A percentile compares a stretch with the other conserved stretches of the same genome.
These are phyloP conservation scores for Armadillidium nasatum DNA, from an alignment of 1,140 invertebrate species.

Conservation along the genomic window DNA sequence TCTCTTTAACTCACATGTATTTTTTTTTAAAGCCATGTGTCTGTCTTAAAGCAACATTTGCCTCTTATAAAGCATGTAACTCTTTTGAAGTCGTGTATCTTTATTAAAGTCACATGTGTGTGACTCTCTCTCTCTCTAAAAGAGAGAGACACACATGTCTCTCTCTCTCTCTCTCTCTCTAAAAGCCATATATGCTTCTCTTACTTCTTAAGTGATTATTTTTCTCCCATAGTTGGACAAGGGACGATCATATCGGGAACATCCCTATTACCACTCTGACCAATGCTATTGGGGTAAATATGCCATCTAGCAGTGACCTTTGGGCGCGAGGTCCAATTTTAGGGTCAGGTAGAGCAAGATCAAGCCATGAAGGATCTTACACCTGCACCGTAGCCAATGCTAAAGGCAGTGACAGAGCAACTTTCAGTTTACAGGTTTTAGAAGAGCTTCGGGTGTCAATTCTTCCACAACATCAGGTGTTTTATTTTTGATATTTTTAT, in stretches of 20 bases:
- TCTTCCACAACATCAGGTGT: conserved; percentile 20
- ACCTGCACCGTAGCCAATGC: conserved; percentile 25
- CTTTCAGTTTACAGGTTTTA: conserved; percentile 7
- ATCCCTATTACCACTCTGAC: neutral
- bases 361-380: neutral
- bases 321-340: conserved; percentile 19
- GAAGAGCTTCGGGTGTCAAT: conserved; percentile 16
- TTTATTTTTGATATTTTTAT: neutral
- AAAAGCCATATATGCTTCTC: no score
- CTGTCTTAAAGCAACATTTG: no score
- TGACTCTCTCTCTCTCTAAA: no score
- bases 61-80: no score
- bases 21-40: no score
- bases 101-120: no score
- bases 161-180: no score
- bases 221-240: neutral
- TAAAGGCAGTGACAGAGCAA: conserved; percentile 26
- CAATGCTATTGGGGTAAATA: neutral
- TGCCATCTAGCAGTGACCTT: conserved; percentile 4
- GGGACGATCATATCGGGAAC: neutral
- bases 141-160: no score
- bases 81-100: no score
- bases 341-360: neutral
- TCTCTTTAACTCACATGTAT: no score
- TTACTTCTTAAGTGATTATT: no score